These are phyloP conservation scores for Harpegnathos saltator DNA, from an alignment of 1,140 invertebrate species.

Conservation along the genomic window DNA sequence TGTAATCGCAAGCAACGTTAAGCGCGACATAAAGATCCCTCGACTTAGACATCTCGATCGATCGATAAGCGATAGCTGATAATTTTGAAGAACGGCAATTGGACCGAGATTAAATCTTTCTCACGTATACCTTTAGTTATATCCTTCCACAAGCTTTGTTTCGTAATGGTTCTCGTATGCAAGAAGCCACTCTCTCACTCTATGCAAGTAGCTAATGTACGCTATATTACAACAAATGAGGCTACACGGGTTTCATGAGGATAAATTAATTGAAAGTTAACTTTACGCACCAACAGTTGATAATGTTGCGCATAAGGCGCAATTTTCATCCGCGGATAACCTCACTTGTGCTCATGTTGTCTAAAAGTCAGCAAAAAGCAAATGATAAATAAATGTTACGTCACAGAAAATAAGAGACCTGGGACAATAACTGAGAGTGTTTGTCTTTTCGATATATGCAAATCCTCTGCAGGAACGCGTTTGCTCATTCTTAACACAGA, in stretches of 20 bases:
- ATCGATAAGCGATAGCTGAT: neutral
- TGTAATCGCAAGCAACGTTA: conserved; percentile 56
- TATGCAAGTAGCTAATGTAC: conserved; percentile 67
- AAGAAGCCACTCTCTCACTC: conserved; percentile 67
- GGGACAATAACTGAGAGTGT: conserved; percentile 13
- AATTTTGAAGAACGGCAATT: conserved; percentile 44
- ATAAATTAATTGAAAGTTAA: conserved; percentile 13
- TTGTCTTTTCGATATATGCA: conserved; percentile 35
- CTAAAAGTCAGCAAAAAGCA: conserved; percentile 65
- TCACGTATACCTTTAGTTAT: conserved; percentile 37
- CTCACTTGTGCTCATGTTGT: conserved; percentile 53
- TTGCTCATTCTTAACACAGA: conserved; percentile 65
- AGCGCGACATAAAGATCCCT: neutral
- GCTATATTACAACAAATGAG: conserved; percentile 62
- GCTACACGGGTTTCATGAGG: conserved; percentile 34
- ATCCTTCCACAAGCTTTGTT: conserved; percentile 38
- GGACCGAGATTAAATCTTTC: conserved; percentile 24
- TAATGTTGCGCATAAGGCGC: neutral
- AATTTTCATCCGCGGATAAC: conserved; percentile 32
- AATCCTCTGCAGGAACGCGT: conserved; percentile 39
- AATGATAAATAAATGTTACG: conserved; percentile 62
- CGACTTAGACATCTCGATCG: neutral
- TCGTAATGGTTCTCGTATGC: conserved; percentile 60
- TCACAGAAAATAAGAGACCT: conserved; percentile 23
- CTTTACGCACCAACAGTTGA: neutral